Evolutionary conservation across 2,113 vertebrate genomes (phyloP).

Genomic region (Felis catus): F.catus_Fca126_mat1.0 CM031413.1:151758001-151758500

Average conservation of each 20-base stretch:
- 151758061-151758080: background rate
- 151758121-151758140: background rate
- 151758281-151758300: too few species aligned
- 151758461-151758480: too few species aligned
- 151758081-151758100: background rate
- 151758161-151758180: too few species aligned
- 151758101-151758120: background rate
- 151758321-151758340: too few species aligned
- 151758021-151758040: background rate
- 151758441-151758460: too few species aligned
- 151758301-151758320: too few species aligned
- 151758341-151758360: background rate
- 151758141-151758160: background rate
- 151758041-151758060: background rate
- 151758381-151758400: background rate
- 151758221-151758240: too few species aligned
- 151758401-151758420: background rate
- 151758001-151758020: background rate
- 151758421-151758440: too few species aligned
- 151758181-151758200: too few species aligned
- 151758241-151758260: too few species aligned
- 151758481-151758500: background rate
- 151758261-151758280: too few species aligned
- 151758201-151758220: too few species aligned
- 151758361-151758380: conserved; percentile 7